Evolutionary conservation across 2,797 vertebrate genomes (phyloP), one percentile per base, ranked within the genome.

Genomic region (Anableps anableps): DNA sequence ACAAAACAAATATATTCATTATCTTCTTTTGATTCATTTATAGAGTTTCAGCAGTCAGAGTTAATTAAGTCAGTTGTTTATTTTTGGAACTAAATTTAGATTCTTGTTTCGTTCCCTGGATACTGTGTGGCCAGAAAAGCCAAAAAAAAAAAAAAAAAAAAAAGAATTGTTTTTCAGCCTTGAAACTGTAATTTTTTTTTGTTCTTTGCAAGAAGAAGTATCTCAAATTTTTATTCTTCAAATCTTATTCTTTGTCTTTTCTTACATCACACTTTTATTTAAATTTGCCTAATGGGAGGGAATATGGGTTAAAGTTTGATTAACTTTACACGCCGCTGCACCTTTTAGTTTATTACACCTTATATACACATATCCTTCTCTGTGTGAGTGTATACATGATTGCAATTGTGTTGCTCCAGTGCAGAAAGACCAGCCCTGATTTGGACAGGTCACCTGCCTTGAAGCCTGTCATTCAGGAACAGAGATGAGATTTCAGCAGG

Each of bases 41-140:
- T 36, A 17, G 10, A 9, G 62, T 51, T 53, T 38, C 31, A 66
- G 75, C 21, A 5, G 23, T 51, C 62, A 3, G 16, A 77, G 36
- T 29, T 70, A 43, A 70, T 77, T 29, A 77, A 77, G 51, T 14
- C 36, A 43, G 10, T 23, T 50, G 31, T 50, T 70, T 70, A 43
- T 70, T 43, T 70, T 41, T 70, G 38, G 66, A n/a, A 7, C 66
- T 70, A 70, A 41, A 26, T 70, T 43, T 70, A 70, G 38, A n/a
- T 38, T 43, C 23, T 55, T 1, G 19, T 23, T 38, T 68, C 8
- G 9, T 70, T 43, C 38, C 66, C 36, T 70, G 38, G 36, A 70
- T 43, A 70, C 66, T 3, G 0, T 26, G 23, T 70, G 66, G 38
- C 11, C 21, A 43, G 21, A 70, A 43, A 41, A 70, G 38, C 21